Evolutionary conservation across 2,113 vertebrate genomes (phyloP), one percentile per base, ranked within the genome.

Genomic region (Orycteropus afer): DNA sequence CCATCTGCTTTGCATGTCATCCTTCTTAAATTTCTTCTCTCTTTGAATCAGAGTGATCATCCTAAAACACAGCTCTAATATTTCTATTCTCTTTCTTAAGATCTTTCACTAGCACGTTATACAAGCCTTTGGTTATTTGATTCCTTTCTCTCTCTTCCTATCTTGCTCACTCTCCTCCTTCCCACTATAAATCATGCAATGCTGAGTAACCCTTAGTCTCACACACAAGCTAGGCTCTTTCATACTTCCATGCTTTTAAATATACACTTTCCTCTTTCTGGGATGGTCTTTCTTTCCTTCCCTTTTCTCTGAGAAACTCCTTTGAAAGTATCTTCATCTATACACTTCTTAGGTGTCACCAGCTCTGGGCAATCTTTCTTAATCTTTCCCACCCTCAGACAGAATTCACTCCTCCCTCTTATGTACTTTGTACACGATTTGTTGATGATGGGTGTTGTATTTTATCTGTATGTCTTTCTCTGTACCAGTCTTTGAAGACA

Each of bases 251-350:
- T 65, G n/a, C 23, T 13, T 83, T 63, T 90, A 65, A 57, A 51
- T 80, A 49, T 42, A 15, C 34, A 17, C 40, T 85, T 86, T 77
- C 29, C 73, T 82, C 47, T 77, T 83, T 27, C 53, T 74, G 34
- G 51, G 61, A 59, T 81, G 34, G 15, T 71, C 37, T 81, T 67
- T 84, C 45, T 74, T 73, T 42, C 14, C 10, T 47, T 53, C 45
- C 73, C 18, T 61, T 79, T 86, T 51, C 15, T 59, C 83, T 93
- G 69, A n/a, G 59, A 78, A 81, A 55, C 32, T n/a, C 15, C n/a
- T 86, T 88, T n/a, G 61, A 80, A 93, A 57, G 6, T 3, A 32
- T 73, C 20, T 86, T 85, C 57, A 51, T 79, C 88, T 34, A 55
- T 7, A 20, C n/a, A 13, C 10, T 71, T 49, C 34, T 84, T 65